Evolutionary conservation across 2,113 vertebrate genomes (phyloP).

Genomic region (Chrysemys picta): DNA sequence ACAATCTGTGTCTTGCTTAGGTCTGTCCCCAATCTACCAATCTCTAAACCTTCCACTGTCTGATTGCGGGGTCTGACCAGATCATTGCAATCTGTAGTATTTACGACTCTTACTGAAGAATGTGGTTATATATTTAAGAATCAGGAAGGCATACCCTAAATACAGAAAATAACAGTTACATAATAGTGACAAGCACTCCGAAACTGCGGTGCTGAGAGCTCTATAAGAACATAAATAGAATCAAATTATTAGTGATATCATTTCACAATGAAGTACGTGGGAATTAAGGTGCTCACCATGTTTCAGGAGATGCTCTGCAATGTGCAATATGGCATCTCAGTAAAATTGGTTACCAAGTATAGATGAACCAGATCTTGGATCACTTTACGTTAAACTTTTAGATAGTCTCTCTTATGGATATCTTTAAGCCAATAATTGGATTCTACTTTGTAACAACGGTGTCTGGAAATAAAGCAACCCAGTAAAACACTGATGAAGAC

Average conservation of each 20-base stretch:
- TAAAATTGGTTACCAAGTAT: background rate
- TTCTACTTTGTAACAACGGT: background rate
- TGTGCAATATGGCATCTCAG: background rate
- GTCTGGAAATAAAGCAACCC: background rate
- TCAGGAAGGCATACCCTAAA: background rate
- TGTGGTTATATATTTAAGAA: background rate
- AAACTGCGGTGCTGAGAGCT: too few species aligned
- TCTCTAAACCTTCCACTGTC: background rate
- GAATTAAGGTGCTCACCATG: background rate
- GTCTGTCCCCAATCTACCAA: background rate
- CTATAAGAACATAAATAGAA: too few species aligned
- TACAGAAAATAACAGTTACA: background rate
- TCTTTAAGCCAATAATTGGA: background rate
- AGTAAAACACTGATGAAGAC: background rate
- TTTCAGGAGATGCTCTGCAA: background rate
- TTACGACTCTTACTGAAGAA: background rate
- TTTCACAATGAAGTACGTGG: background rate
- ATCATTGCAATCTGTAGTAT: background rate
- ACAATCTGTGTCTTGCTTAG: background rate
- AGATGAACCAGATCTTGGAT: background rate
- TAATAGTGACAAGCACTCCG: background rate
- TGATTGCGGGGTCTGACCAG: background rate
- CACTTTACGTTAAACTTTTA: background rate
- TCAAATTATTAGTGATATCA: background rate
- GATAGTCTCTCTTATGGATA: background rate